These are phyloP conservation scores for Fregata magnificens DNA, from an alignment of 2,113 vertebrate genomes.

Conservation along the genomic window DNA sequence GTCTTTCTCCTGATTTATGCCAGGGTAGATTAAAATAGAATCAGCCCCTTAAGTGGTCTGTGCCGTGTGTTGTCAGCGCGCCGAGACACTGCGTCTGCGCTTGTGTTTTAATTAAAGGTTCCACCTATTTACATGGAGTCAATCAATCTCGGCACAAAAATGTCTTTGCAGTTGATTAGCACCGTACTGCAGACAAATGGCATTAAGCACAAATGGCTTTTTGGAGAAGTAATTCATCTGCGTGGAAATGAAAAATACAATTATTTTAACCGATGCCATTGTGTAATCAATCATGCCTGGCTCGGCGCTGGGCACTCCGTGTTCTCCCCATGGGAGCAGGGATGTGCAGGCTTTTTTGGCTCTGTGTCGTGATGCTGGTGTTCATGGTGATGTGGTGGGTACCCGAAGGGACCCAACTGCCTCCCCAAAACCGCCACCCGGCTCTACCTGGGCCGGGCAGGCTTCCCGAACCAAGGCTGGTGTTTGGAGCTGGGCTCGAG, in stretches of 20 bases:
- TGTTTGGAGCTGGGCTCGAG: background rate
- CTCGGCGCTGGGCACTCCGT: rapidly evolving
- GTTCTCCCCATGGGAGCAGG: rapidly evolving
- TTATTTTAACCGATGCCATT: conserved; percentile 36
- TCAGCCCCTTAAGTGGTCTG: conserved; percentile 28
- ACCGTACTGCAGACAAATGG: conserved; percentile 25
- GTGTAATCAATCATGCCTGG: background rate
- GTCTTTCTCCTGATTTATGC: conserved; percentile 41
- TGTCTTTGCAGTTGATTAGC: conserved; percentile 52
- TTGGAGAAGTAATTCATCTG: conserved; percentile 51
- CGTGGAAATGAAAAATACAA: conserved; percentile 54
- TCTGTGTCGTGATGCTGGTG: background rate
- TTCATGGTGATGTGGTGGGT: background rate
- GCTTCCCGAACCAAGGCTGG: background rate
- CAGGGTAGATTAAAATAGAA: conserved; percentile 44
- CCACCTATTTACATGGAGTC: conserved; percentile 63
- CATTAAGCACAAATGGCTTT: conserved; percentile 55
- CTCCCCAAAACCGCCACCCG: background rate
- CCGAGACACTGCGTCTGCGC: background rate
- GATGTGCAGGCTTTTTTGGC: background rate
- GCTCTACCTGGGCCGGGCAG: background rate
- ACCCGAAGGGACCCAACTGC: rapidly evolving
- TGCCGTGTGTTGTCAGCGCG: background rate
- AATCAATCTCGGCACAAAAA: conserved; percentile 45
- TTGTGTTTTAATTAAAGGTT: conserved; percentile 61